Base-by-base conservation (phyloP, 1,140 invertebrate genomes). In the Littorina saxatilis region DNA sequence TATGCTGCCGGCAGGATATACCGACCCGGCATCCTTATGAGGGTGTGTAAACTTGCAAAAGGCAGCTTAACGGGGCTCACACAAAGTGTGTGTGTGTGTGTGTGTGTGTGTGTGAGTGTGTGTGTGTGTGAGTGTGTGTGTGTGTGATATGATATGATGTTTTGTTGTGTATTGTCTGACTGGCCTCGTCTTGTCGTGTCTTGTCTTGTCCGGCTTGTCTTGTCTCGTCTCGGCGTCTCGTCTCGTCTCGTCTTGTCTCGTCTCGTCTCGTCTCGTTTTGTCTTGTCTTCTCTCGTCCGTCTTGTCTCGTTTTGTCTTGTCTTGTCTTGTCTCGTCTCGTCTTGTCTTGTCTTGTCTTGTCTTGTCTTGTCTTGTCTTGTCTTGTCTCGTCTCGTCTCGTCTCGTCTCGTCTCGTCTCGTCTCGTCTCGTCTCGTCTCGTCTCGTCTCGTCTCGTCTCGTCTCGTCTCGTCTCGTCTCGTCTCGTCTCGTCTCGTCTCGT, bases 381-480 rank as follows among this genome's bases (percentile, higher is more conserved):
- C n/a, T n/a, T n/a, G n/a, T n/a, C 63, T 66, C n/a, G n/a, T 35
- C 32, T 29, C 32, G n/a, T 66, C n/a, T 27, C 32, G n/a, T 66
- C 63, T 66, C 32, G n/a, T n/a, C n/a, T 35, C 63, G n/a, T 66
- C 32, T 66, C 32, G n/a, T 29, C n/a, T n/a, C n/a, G n/a, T n/a
- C n/a, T n/a, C n/a, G n/a, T n/a, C n/a, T 66, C 47, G 47, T 50
- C 47, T 20, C 9, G 7, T 20, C 47, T 50, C 47, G 47, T 50
- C 47, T 50, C 47, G 47, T 50, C 47, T 50, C 9, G 7, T 50
- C 47, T 50, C 47, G 47, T 50, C 47, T 50, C 47, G 47, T 50
- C 47, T 50, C 47, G 47, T 50, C 47, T 50, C 47, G 47, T 50
- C 63, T 66, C n/a, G n/a, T 66, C n/a, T 35, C 32, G n/a, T 66